Evolutionary conservation across 2,888 invertebrate species (phyloP).

Genomic region (Philereme vetulata): DNA sequence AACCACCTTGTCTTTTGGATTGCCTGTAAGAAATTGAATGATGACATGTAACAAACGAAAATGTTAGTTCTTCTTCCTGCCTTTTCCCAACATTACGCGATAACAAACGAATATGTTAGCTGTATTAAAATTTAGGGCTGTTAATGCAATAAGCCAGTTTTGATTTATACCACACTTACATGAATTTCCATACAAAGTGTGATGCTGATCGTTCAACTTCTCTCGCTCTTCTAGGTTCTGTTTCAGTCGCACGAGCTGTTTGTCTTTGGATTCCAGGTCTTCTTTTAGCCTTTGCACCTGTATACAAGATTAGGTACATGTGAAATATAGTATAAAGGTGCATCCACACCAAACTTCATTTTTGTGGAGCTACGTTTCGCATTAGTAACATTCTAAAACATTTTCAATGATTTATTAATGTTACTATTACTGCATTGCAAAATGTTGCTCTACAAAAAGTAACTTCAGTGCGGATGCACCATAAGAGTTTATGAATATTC

Average conservation of each 20-base stretch:
- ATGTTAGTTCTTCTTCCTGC: too few species aligned
- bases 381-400: too few species aligned
- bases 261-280: constrained; percentile 85
- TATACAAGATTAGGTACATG: not conserved
- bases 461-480: too few species aligned
- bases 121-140: not conserved
- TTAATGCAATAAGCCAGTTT: too few species aligned
- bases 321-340: too few species aligned
- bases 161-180: constrained; percentile 53
- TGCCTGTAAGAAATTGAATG: constrained; percentile 50
- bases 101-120: not conserved
- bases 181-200: constrained; percentile 65
- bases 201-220: constrained; percentile 84
- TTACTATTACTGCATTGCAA: too few species aligned
- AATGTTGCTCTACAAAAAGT: too few species aligned
- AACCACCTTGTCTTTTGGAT: constrained; percentile 72
- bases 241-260: constrained; percentile 84
- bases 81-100: too few species aligned
- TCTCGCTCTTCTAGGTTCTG: constrained; percentile 84
- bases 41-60: not conserved
- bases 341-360: too few species aligned
- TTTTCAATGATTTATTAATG: too few species aligned
- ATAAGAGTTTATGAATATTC: too few species aligned
- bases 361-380: too few species aligned
- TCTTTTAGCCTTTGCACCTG: constrained; percentile 86